These are phyloP conservation scores for Nephrotoma flavescens DNA, from an alignment of 2,888 invertebrate species.

Conservation along the genomic window DNA sequence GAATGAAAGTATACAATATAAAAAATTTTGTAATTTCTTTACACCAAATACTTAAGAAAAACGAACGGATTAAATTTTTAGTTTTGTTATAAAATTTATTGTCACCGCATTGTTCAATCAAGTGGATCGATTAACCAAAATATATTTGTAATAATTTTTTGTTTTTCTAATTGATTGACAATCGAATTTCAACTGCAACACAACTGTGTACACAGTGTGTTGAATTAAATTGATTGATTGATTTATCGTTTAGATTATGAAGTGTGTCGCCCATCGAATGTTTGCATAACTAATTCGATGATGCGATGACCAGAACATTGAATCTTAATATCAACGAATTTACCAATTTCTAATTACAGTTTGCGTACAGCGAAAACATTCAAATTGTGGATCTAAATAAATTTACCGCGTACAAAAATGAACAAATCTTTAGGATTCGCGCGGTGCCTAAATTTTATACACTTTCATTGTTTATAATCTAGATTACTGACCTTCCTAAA, in stretches of 20 bases:
- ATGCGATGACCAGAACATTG: no score
- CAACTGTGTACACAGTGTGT: neutral
- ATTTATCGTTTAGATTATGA: neutral
- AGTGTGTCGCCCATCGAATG: no score
- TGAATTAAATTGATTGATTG: neutral
- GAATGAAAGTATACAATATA: neutral
- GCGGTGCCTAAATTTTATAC: neutral
- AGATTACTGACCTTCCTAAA: neutral
- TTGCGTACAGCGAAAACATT: neutral
- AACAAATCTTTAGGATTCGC: neutral
- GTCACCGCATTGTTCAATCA: slow-evolving; percentile 1
- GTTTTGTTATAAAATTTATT: neutral
- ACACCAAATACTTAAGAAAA: neutral
- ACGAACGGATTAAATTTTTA: neutral
- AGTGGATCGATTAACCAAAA: neutral
- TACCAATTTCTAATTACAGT: neutral
- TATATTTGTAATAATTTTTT: neutral
- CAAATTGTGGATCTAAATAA: neutral
- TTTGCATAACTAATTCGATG: no score
- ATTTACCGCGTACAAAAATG: no score
- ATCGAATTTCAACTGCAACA: neutral
- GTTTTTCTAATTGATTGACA: neutral
- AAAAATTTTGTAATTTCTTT: neutral
- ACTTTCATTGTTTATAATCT: neutral
- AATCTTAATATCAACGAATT: no score